Conservation (phyloP, 2,888 invertebrate species). For the Gasteruption jaculator region DNA sequence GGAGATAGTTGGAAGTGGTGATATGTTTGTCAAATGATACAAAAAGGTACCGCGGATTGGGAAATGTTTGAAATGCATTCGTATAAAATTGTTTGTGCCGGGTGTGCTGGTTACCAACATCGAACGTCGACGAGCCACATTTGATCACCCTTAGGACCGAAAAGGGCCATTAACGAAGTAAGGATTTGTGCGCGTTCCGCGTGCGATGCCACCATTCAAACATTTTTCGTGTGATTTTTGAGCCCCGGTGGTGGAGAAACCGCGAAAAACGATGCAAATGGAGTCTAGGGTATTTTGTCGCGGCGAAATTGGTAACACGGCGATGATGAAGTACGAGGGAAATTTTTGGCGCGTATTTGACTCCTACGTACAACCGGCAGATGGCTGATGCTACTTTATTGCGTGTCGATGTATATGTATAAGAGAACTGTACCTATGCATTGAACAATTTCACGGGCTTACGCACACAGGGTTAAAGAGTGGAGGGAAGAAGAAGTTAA, state of each 20-base stretch:
- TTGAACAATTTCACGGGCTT: background rate
- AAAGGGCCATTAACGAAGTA: conserved; percentile 19
- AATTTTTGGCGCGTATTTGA: conserved; percentile 45
- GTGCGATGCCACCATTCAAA: too few relatives aligned
- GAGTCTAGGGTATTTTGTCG: background rate
- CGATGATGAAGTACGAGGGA: conserved; percentile 38
- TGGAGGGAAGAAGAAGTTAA: conserved; percentile 11
- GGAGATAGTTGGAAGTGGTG: background rate
- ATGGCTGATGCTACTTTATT: conserved; percentile 48
- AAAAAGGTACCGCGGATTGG: too few relatives aligned
- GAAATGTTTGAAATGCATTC: too few relatives aligned
- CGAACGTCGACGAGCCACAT: too few relatives aligned
- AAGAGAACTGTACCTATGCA: too few relatives aligned
- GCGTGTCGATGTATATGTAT: too few relatives aligned
- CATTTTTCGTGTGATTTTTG: background rate
- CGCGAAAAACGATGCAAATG: background rate
- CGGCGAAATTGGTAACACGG: conserved; percentile 32
- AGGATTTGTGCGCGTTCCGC: conserved; percentile 7
- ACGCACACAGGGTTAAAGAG: background rate
- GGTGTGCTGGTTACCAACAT: too few relatives aligned
- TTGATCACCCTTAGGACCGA: too few relatives aligned
- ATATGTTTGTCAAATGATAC: too few relatives aligned
- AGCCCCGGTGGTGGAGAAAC: background rate
- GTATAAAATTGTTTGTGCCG: too few relatives aligned
- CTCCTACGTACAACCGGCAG: conserved; percentile 41